These are phyloP conservation scores for Nebria ingens DNA, from an alignment of 1,140 invertebrate species.

Conservation along the genomic window DNA sequence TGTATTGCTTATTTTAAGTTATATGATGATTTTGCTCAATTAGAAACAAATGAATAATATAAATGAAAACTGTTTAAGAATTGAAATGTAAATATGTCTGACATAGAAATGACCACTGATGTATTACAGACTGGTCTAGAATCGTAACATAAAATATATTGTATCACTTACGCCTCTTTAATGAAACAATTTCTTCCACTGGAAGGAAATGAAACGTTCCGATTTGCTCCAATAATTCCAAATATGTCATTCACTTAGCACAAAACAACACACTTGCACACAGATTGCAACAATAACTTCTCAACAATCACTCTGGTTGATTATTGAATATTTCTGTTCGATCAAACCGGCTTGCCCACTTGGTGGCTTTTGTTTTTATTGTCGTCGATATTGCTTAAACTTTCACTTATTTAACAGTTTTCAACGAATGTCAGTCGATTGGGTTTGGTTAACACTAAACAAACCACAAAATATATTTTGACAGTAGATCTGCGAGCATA, in stretches of 20 bases:
- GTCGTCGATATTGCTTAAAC: neutral
- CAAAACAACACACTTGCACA: neutral
- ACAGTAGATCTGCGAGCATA: neutral
- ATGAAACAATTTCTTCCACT: neutral
- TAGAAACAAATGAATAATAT: too few species aligned
- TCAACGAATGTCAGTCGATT: too few species aligned
- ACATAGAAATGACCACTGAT: neutral
- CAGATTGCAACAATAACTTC: too few species aligned
- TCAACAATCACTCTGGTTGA: neutral
- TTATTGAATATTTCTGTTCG: neutral
- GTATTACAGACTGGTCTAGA: too few species aligned
- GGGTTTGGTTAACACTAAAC: too few species aligned
- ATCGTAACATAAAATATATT: too few species aligned
- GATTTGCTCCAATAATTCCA: constrained; percentile 1
- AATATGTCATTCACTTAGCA: neutral
- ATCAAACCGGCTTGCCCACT: neutral
- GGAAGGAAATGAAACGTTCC: neutral
- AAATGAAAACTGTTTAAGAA: too few species aligned
- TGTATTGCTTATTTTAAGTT: too few species aligned
- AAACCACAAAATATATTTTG: neutral
- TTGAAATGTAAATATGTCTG: too few species aligned
- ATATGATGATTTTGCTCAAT: too few species aligned
- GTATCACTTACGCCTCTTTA: too few species aligned
- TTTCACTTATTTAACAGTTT: constrained; percentile 3
- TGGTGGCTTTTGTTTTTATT: neutral